These are phyloP conservation scores for Drosophila burlai DNA, from an alignment of 1,140 invertebrate genomes.

Conservation along the genomic window DNA sequence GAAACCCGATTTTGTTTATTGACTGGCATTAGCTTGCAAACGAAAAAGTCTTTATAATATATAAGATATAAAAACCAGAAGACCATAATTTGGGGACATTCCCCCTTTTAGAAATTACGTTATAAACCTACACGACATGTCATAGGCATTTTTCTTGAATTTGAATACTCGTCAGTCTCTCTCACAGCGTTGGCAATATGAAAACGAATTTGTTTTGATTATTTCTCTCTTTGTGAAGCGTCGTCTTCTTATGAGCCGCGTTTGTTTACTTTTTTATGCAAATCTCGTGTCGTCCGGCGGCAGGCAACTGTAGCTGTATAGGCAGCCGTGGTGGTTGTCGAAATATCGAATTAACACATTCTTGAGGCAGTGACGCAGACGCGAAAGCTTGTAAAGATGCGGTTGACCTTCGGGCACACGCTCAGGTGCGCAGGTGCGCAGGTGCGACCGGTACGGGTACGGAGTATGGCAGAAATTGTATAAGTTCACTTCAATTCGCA, in stretches of 20 bases:
- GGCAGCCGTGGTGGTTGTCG: slow-evolving; percentile 24
- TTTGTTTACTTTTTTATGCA: slow-evolving; percentile 73
- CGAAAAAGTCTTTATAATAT: neutral
- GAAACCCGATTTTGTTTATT: neutral
- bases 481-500: slow-evolving; percentile 59
- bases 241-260: slow-evolving; percentile 14
- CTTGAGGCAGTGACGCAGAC: slow-evolving; percentile 63
- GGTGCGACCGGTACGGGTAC: slow-evolving; percentile 1
- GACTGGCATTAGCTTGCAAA: neutral
- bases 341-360: slow-evolving; percentile 75
- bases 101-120: neutral
- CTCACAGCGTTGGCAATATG: slow-evolving; percentile 10
- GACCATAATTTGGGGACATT: neutral
- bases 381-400: slow-evolving; percentile 72
- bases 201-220: slow-evolving; percentile 13
- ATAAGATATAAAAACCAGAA: neutral
- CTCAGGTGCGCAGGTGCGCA: slow-evolving; percentile 7
- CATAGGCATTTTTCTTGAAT: neutral
- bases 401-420: slow-evolving; percentile 64
- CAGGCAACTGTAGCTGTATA: slow-evolving; percentile 22
- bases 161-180: neutral
- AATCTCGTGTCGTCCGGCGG: slow-evolving; percentile 41
- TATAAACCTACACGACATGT: neutral
- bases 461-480: slow-evolving; percentile 20
- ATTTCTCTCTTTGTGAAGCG: neutral